Conservation (phyloP, 1,140 invertebrate species). For the Lepidurus arcticus region DNA sequence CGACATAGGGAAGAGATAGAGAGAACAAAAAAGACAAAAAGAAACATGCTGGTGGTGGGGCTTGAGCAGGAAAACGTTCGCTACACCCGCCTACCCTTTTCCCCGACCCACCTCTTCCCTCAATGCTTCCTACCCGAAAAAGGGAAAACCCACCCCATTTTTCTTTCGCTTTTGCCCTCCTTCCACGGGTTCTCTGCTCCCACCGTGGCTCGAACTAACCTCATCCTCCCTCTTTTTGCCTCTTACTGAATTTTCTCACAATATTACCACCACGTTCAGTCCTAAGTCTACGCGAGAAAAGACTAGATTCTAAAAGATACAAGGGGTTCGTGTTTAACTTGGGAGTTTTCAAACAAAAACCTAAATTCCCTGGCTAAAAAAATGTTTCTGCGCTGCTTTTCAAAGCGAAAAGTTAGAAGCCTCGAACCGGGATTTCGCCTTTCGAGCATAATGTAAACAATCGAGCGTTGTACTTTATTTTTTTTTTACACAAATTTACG, state of each 20-base stretch:
- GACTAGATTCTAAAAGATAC: background rate
- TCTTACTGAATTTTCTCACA: conserved; percentile 18
- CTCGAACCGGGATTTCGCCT: too few relatives aligned
- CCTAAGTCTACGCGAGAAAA: conserved; percentile 14
- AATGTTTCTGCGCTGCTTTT: too few relatives aligned
- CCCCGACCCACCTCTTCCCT: background rate
- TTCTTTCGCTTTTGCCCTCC: conserved; percentile 9
- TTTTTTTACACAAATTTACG: too few relatives aligned
- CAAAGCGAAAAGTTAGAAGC: too few relatives aligned
- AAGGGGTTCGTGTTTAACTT: too few relatives aligned
- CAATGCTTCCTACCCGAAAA: background rate
- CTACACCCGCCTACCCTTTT: conserved; percentile 17
- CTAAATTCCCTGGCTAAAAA: too few relatives aligned
- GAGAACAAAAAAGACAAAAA: background rate
- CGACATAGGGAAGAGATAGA: background rate
- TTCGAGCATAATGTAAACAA: too few relatives aligned
- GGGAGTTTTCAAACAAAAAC: too few relatives aligned
- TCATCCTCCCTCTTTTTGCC: conserved; percentile 21
- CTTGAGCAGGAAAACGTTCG: background rate
- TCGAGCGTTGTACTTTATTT: too few relatives aligned
- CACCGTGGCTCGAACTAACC: background rate
- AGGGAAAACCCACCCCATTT: conserved; percentile 9
- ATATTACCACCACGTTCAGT: conserved; percentile 21
- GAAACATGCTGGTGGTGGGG: background rate
- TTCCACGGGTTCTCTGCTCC: conserved; percentile 12